These are phyloP conservation scores for Crotalus helleri DNA, from an alignment of 2,113 vertebrate species.

Conservation along the genomic window DNA sequence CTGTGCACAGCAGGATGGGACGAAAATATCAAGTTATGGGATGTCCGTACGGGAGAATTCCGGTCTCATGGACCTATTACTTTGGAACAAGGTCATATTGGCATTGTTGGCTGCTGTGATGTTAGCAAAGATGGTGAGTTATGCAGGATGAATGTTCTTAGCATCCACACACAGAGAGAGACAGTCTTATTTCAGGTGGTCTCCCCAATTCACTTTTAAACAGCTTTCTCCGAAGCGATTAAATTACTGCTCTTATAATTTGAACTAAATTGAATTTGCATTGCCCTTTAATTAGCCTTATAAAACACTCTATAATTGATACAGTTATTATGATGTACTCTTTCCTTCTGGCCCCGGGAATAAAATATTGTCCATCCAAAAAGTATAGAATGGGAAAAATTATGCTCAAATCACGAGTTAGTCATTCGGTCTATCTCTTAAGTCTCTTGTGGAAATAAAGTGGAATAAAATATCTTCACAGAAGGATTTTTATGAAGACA, in stretches of 20 bases:
- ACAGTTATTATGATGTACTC: background rate
- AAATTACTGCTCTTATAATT: background rate
- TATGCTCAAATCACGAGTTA: background rate
- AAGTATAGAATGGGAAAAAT: background rate
- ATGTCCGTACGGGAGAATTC: slow-evolving; percentile 68
- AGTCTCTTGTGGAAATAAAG: background rate
- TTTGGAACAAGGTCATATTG: slow-evolving; percentile 62
- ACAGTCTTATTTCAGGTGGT: background rate
- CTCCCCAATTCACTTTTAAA: background rate
- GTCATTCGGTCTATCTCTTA: background rate
- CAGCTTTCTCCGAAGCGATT: slow-evolving; percentile 6
- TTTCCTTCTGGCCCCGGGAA: background rate
- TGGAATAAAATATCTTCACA: background rate
- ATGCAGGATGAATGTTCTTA: background rate
- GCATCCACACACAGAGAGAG: background rate
- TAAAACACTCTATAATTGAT: slow-evolving; percentile 13
- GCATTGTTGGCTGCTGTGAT: slow-evolving; percentile 73
- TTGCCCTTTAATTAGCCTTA: slow-evolving; percentile 25
- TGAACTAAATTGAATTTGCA: slow-evolving; percentile 24
- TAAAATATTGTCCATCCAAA: background rate
- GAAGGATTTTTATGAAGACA: background rate
- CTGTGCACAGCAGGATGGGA: slow-evolving; percentile 81
- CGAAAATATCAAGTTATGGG: slow-evolving; percentile 76
- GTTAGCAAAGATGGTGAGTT: slow-evolving; percentile 74
- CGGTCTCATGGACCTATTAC: slow-evolving; percentile 54